These are phyloP conservation scores for Heliangelus exortis DNA, from an alignment of 2,797 vertebrate genomes.

Conservation along the genomic window DNA sequence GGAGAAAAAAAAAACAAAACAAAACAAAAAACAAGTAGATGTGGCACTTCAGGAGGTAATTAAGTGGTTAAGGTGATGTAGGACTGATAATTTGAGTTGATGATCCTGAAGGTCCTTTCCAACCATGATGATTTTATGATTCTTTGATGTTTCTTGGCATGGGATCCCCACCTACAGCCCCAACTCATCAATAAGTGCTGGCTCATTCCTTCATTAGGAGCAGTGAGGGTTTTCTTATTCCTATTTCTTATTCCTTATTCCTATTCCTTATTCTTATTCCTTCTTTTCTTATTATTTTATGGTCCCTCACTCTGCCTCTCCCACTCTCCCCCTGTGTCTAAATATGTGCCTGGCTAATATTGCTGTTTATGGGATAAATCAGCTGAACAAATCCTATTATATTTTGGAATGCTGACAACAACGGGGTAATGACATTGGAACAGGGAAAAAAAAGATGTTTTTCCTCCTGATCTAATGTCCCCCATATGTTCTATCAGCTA, in stretches of 20 bases:
- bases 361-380: conserved; percentile 67
- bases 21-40: too few relatives aligned
- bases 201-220: conserved; percentile 73
- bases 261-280: conserved; percentile 33
- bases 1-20: too few relatives aligned
- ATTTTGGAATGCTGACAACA: conserved; percentile 67
- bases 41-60: too few relatives aligned
- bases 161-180: background rate
- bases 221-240: conserved; percentile 66
- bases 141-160: background rate
- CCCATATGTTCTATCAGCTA: conserved; percentile 11
- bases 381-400: conserved; percentile 75
- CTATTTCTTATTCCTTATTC: conserved; percentile 64
- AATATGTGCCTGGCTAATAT: conserved; percentile 56
- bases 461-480: conserved; percentile 36
- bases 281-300: too few relatives aligned
- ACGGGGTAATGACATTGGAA: conserved; percentile 30
- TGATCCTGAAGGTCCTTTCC: too few relatives aligned
- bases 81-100: too few relatives aligned
- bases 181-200: background rate
- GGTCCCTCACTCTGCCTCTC: background rate
- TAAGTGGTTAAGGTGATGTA: too few relatives aligned
- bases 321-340: background rate
- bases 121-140: too few relatives aligned
- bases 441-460: background rate